Percentiles rank a stretch among this genome's conserved stretches.
These are phyloP conservation scores for Capra hircus DNA, from an alignment of 2,113 vertebrate genomes.

Conservation along the genomic window DNA sequence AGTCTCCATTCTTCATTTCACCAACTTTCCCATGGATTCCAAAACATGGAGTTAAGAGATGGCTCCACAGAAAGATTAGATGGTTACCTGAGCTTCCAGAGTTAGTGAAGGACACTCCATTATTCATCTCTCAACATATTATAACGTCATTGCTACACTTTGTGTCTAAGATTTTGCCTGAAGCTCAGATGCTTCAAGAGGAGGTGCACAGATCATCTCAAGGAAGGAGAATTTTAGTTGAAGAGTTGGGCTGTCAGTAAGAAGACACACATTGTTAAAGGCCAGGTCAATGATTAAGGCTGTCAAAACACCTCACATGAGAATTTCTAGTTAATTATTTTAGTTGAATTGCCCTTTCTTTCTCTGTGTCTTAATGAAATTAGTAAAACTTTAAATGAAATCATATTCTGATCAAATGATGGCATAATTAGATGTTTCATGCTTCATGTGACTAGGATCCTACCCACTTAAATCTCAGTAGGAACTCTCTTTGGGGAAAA, in stretches of 20 bases:
- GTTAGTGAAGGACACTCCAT: background rate
- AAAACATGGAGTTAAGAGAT: background rate
- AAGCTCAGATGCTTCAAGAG: background rate
- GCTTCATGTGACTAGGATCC: background rate
- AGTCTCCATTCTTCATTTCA: background rate
- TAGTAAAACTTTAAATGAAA: slow-evolving; percentile 45
- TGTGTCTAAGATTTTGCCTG: background rate
- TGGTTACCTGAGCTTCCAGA: background rate
- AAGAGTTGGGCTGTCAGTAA: background rate
- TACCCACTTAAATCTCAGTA: slow-evolving; percentile 26
- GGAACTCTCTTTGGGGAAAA: slow-evolving; percentile 4
- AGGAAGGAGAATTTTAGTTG: background rate
- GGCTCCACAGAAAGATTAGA: background rate
- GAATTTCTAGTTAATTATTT: slow-evolving; percentile 39
- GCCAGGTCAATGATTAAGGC: slow-evolving; percentile 28
- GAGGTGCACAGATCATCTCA: background rate
- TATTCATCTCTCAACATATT: background rate
- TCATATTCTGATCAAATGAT: slow-evolving; percentile 29
- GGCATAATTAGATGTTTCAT: slow-evolving; percentile 21
- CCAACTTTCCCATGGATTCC: background rate
- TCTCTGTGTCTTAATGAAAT: slow-evolving; percentile 40
- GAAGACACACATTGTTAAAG: background rate
- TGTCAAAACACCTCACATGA: background rate
- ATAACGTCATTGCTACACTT: background rate
- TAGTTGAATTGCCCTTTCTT: background rate